Evolutionary conservation across 2,888 invertebrate species (phyloP).

Genomic region (Labia minor): DNA sequence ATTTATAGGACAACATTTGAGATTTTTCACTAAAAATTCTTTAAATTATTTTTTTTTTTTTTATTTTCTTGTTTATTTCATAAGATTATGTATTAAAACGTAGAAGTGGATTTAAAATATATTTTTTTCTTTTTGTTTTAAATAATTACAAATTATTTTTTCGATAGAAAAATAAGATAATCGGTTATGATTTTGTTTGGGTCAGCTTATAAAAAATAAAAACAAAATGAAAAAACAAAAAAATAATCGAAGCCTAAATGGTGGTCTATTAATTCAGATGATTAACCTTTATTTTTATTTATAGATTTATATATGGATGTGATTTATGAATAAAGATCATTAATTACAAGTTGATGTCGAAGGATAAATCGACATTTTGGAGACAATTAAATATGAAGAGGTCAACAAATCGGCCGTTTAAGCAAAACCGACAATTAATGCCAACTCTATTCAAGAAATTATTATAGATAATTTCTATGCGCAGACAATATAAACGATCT

Average conservation of each 20-base stretch:
- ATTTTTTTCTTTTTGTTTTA: too few species aligned
- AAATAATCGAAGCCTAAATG: not conserved
- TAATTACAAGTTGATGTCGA: slow-evolving; percentile 2
- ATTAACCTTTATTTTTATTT: not conserved
- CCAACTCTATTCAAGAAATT: slow-evolving; percentile 13
- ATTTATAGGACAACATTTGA: not conserved
- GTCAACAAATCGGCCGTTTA: slow-evolving; percentile 7
- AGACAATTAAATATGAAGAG: not conserved
- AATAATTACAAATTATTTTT: too few species aligned
- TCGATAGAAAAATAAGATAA: too few species aligned
- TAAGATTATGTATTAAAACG: too few species aligned
- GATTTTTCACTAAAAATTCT: not conserved
- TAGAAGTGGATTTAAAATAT: too few species aligned
- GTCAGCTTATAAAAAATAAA: too few species aligned
- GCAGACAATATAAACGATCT: not conserved
- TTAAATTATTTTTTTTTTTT: not conserved
- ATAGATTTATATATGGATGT: not conserved
- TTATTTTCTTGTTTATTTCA: too few species aligned
- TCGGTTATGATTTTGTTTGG: too few species aligned
- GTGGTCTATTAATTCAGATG: not conserved
- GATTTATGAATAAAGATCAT: not conserved
- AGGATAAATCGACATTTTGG: slow-evolving; percentile 3
- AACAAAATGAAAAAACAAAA: too few species aligned
- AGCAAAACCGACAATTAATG: slow-evolving; percentile 13
- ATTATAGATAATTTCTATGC: not conserved